Percentiles rank a stretch among this genome's conserved stretches.
Conservation (phyloP, 1,140 invertebrate genomes). For the Macrocentrus cingulum region DNA sequence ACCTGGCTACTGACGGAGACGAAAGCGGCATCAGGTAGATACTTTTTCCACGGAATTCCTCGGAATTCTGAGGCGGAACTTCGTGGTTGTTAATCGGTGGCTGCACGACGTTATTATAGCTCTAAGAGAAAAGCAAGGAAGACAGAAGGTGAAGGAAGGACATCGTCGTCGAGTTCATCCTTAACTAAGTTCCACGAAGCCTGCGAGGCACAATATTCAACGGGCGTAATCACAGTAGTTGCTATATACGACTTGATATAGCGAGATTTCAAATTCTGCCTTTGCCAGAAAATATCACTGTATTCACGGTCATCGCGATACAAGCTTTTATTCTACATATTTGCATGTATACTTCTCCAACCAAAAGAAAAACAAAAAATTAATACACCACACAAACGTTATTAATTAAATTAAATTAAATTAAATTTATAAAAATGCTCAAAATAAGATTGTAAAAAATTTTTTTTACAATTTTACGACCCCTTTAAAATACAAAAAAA, state of each 20-base stretch:
- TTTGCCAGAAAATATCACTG: neutral
- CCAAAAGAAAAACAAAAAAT: too few species aligned
- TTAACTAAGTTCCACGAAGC: conserved; percentile 40
- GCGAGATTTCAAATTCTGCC: conserved; percentile 28
- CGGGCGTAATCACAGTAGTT: conserved; percentile 39
- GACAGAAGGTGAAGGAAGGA: conserved; percentile 1
- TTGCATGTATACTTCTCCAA: too few species aligned
- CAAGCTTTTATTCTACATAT: too few species aligned
- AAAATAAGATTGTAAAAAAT: too few species aligned
- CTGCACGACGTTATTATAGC: conserved; percentile 27
- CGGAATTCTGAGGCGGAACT: conserved; percentile 21
- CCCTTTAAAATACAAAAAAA: too few species aligned
- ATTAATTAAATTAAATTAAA: too few species aligned
- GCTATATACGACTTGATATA: conserved; percentile 33
- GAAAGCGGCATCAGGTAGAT: neutral
- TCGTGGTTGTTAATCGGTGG: conserved; percentile 28
- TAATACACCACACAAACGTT: too few species aligned
- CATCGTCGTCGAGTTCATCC: conserved; percentile 29
- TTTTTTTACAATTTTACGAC: too few species aligned
- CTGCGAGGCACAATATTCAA: conserved; percentile 35
- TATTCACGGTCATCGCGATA: too few species aligned
- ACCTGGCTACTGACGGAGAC: conserved; percentile 9
- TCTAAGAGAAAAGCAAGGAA: conserved; percentile 17
- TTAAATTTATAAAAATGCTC: too few species aligned
- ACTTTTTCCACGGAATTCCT: neutral